phyloP scores from a whole-genome alignment of 2,888 invertebrate genomes.

The Galerucella nymphaeae region DNA sequence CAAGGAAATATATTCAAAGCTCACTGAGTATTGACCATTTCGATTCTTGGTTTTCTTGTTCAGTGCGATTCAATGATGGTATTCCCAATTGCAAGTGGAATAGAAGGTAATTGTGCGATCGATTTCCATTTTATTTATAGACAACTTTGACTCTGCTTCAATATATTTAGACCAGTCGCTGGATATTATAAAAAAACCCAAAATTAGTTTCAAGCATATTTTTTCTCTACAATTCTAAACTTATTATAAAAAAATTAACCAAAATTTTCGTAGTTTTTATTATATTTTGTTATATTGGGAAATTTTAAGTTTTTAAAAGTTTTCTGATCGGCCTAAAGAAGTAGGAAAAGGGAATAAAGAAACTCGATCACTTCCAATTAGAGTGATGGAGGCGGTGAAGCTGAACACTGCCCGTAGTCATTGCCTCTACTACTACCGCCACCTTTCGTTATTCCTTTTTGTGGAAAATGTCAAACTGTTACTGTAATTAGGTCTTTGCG shows the following conservation, averaged over 20 bases:
- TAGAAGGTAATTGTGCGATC: conserved; percentile 34
- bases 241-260: no score
- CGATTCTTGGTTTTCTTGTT: conserved; percentile 29
- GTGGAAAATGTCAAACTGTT: conserved; percentile 32
- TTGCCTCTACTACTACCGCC: conserved; percentile 11
- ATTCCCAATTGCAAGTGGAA: conserved; percentile 25
- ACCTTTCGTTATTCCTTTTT: conserved; percentile 18
- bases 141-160: conserved; percentile 21
- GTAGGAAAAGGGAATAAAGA: conserved; percentile 24
- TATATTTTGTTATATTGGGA: no score
- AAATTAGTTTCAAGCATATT: not conserved
- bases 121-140: conserved; percentile 33
- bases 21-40: conserved; percentile 29
- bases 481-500: conserved; percentile 29
- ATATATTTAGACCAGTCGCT: conserved; percentile 11
- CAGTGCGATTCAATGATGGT: conserved; percentile 24
- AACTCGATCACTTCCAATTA: conserved; percentile 29
- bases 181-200: not conserved
- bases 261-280: no score
- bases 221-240: no score
- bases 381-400: conserved; percentile 21
- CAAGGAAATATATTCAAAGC: conserved; percentile 21
- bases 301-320: not conserved
- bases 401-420: conserved; percentile 13
- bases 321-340: not conserved